A percentile compares a stretch with the other conserved stretches of the same genome.
Conservation (phyloP, 2,797 vertebrate genomes). For the Cirrhinus mrigala region DNA sequence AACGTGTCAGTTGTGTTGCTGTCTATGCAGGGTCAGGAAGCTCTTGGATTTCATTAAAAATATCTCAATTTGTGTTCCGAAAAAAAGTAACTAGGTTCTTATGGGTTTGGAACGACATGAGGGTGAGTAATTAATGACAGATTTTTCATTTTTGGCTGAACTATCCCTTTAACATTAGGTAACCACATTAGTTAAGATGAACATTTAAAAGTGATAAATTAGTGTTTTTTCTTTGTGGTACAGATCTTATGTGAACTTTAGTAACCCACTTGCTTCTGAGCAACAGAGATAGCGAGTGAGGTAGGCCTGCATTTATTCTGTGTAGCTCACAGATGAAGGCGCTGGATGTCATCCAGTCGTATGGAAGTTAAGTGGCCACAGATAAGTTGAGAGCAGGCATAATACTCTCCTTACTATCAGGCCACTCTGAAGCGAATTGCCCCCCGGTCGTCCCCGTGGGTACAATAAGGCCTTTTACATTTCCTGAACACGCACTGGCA, state of each 20-base stretch:
- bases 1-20: too few relatives aligned
- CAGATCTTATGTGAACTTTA: neutral
- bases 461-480: conserved; percentile 41
- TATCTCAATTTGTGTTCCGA: too few relatives aligned
- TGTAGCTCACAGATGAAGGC: conserved; percentile 5
- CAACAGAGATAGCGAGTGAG: neutral
- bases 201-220: neutral
- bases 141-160: too few relatives aligned
- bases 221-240: neutral
- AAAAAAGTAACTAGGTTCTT: too few relatives aligned
- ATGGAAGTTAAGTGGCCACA: neutral
- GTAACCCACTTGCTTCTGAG: neutral
- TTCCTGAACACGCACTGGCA: conserved; percentile 32
- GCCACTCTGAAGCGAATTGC: neutral
- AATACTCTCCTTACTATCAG: neutral
- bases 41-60: too few relatives aligned
- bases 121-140: too few relatives aligned
- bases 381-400: conserved; percentile 2
- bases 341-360: neutral
- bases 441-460: neutral
- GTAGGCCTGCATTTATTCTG: neutral
- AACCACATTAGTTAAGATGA: too few relatives aligned
- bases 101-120: too few relatives aligned
- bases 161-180: too few relatives aligned
- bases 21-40: too few relatives aligned